Base-by-base conservation (phyloP, 2,888 invertebrate genomes). In the Xestia sexstrigata region DNA sequence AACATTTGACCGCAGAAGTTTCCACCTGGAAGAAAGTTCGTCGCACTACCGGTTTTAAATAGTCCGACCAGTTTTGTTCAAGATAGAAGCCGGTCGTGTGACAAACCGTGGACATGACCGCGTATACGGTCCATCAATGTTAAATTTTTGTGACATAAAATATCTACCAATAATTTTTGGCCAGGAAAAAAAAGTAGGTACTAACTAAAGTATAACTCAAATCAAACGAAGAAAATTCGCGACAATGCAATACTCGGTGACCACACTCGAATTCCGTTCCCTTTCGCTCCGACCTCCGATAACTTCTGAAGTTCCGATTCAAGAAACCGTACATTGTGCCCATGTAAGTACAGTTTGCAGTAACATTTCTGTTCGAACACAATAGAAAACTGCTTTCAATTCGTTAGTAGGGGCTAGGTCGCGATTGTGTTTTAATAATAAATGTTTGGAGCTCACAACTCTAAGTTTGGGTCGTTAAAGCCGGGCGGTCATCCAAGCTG, bases 391-490 rank as follows among this genome's bases (percentile, higher is more conserved):
- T 58, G 63, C 55, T 42, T 42, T 47, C 65, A 78, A 67, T 70
- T 76, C 76, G 58, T 77, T 85, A 80, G 90, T 87, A 88, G 76
- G 82, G 87, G 86, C 60, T 81, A 84, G 85, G 78, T 77, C 80
- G 82, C 90, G 84, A 90, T 90, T 89, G 89, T 89, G 90, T 87
- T 87, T 93, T 90, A 92, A 93, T 93, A 93, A 93, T 93, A 92
- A 90, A 93, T 92, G 88, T 90, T 89, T 85, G 74, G 87, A 76
- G 87, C 89, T 88, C 90, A 85, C 90, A 90, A 88, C 88, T 90
- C 87, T 87, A 91, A 92, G 91, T 90, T 91, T 89, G 79, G 88
- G 88, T 93, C 93, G 91, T 93, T 93, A 93, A 90, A 89, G 85
- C 89, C 85, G 86, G 74, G 84, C 88, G 88, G 88, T 90, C 88